phyloP scores from a whole-genome alignment of 2,113 vertebrate genomes.

The Stercorarius parasiticus region DNA sequence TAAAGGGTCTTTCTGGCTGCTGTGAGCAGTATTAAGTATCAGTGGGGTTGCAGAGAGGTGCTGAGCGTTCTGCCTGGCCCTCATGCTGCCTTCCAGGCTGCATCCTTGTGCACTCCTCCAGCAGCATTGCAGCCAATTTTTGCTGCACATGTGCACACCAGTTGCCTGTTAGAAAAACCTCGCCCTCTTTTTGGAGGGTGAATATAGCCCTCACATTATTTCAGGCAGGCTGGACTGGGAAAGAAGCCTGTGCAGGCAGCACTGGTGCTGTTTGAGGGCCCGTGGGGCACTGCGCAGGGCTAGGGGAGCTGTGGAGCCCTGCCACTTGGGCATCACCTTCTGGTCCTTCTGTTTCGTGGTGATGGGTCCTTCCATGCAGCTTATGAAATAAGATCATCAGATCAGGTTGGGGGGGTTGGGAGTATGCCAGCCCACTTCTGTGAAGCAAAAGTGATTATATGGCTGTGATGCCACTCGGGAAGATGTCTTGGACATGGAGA shows the following conservation, averaged over 20 bases:
- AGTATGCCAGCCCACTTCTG: not conserved
- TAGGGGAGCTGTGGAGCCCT: not conserved
- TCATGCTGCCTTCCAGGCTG: not conserved
- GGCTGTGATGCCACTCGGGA: not conserved
- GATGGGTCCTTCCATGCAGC: not conserved
- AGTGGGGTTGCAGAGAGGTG: not conserved
- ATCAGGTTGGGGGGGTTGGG: rapidly evolving
- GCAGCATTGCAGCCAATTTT: not conserved
- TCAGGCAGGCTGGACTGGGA: not conserved
- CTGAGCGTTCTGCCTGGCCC: rapidly evolving
- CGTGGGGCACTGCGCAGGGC: rapidly evolving
- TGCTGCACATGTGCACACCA: not conserved
- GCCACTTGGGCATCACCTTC: not conserved
- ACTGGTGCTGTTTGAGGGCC: not conserved
- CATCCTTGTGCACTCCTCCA: not conserved
- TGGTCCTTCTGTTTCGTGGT: not conserved
- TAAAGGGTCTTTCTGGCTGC: not conserved
- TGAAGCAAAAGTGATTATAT: not conserved
- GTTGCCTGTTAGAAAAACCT: not conserved
- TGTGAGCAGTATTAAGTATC: rapidly evolving
- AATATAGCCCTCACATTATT: not conserved
- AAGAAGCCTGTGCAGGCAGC: not conserved
- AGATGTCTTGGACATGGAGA: not conserved
- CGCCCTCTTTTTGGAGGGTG: not conserved
- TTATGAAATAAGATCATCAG: not conserved